Percentiles rank a stretch among this genome's conserved stretches.
These are phyloP conservation scores for Pipra filicauda DNA, from an alignment of 2,113 vertebrate genomes.

Conservation along the genomic window DNA sequence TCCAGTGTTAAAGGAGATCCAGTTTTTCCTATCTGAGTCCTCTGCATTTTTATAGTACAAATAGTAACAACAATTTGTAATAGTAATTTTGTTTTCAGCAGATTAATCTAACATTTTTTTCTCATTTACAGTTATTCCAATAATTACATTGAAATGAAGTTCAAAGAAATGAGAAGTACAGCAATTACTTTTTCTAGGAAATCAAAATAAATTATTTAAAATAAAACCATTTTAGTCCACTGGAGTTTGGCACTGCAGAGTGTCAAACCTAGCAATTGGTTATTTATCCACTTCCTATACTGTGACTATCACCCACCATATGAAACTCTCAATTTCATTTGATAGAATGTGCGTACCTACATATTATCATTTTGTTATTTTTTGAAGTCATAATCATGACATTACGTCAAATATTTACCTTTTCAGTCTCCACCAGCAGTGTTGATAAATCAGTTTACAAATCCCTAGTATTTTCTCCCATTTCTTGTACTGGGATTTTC, in stretches of 20 bases:
- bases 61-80: no score
- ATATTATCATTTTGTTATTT: background rate
- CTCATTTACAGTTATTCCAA: background rate
- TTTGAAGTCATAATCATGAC: background rate
- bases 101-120: background rate
- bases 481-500: background rate
- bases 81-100: background rate
- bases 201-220: background rate
- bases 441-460: background rate
- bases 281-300: background rate
- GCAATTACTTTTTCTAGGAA: background rate
- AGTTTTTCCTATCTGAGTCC: background rate
- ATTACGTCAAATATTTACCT: background rate
- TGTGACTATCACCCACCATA: background rate
- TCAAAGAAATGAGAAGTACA: background rate
- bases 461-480: background rate
- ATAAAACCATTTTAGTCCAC: background rate
- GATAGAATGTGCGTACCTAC: background rate
- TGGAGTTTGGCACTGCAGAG: background rate
- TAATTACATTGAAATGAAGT: background rate
- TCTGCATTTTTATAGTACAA: background rate
- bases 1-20: background rate
- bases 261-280: background rate
- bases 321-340: background rate
- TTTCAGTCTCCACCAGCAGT: background rate